Evolutionary conservation across 1,140 invertebrate genomes (phyloP), one percentile per base, ranked within the genome.

Genomic region (Musca domestica): DNA sequence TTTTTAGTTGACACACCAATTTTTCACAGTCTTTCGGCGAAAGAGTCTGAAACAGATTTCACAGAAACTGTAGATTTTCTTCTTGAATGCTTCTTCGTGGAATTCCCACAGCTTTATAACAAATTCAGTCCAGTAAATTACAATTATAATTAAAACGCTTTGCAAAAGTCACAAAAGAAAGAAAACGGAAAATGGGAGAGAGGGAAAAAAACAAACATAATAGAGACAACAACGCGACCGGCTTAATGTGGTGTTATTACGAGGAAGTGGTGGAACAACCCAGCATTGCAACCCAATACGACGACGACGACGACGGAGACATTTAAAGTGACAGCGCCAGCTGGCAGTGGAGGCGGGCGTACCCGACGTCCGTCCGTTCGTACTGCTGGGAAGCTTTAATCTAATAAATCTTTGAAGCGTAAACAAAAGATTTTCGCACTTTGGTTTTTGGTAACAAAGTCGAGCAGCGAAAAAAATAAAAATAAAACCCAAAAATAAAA

Each of bases 341-440:
- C 34, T 41, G 34, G 34, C 10, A 41, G 34, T 12, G 34, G 34
- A 41, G 34, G 19, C 17, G 51, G 22, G 52, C 52, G 23, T 23
- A 41, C 2, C 10, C 5, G n/a, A n/a, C n/a, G n/a, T n/a, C n/a
- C 10, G 12, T 12, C 12, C 34, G 2, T 41, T 41, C 10, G n/a
- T n/a, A 41, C 34, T 41, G 34, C 34, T 41, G 34, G 19, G 51
- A 52, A 52, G 22, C 34, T 20, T 6, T 22, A 52, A 52, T 52
- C 12, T 54, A 23, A 25, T n/a, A 56, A 56, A 56, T 22, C 22
- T 27, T 56, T 27, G 52, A 56, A 56, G 52, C 52, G 52, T 56
- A 56, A 27, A 56, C 25, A 56, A 56, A 56, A 52, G 25, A 56
- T 56, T 56, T 56, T 56, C 52, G 52, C 52, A 56, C 52, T 56